Percentiles rank a stretch among this genome's conserved stretches.
Conservation (phyloP, 2,113 vertebrate species). For the Xyliphius kryptos region DNA sequence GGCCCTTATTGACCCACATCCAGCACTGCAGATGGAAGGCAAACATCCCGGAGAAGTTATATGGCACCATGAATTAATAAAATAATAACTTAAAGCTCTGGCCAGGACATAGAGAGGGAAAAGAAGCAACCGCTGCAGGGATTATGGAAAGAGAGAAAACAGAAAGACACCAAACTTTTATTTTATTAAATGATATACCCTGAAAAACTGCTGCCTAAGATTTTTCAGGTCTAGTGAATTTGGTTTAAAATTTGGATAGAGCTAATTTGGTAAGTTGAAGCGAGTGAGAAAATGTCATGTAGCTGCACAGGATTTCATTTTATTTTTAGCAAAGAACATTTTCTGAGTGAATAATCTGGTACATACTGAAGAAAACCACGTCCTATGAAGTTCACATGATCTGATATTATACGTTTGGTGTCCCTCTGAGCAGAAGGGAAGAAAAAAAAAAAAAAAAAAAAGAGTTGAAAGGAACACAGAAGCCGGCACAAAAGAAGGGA, state of each 20-base stretch:
- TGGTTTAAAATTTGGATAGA: too few relatives aligned
- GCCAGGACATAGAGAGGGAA: slow-evolving; percentile 15
- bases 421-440: too few relatives aligned
- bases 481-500: slow-evolving; percentile 60
- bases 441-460: slow-evolving; percentile 13
- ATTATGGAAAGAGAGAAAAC: slow-evolving; percentile 21
- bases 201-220: too few relatives aligned
- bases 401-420: slow-evolving; percentile 51
- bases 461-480: slow-evolving; percentile 54
- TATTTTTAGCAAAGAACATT: too few relatives aligned
- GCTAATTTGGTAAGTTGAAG: too few relatives aligned
- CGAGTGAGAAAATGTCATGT: too few relatives aligned
- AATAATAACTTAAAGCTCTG: slow-evolving; percentile 40
- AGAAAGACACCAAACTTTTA: slow-evolving; percentile 42
- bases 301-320: too few relatives aligned
- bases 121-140: slow-evolving; percentile 39
- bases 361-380: too few relatives aligned
- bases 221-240: too few relatives aligned
- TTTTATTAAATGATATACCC: slow-evolving; percentile 14
- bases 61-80: slow-evolving; percentile 46
- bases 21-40: slow-evolving; percentile 16
- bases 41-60: slow-evolving; percentile 30
- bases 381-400: too few relatives aligned
- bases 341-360: too few relatives aligned
- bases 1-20: slow-evolving; percentile 9